Base-by-base conservation (phyloP, 2,113 vertebrate genomes). In the Pheucticus melanocephalus region DNA sequence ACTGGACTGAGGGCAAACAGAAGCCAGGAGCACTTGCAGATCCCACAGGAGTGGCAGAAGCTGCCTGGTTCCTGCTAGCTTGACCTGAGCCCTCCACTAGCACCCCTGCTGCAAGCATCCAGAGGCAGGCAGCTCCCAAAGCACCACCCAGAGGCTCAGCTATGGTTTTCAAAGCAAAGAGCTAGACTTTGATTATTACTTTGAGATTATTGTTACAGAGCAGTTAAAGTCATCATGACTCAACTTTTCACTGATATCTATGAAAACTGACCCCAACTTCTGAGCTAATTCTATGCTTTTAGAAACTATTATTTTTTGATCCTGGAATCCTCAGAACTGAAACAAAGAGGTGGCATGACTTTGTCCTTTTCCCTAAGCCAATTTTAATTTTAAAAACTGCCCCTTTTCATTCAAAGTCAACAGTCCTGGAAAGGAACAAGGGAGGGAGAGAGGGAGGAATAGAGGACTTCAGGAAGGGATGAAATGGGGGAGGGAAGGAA, bases 91-190 rank as follows among this genome's bases (percentile, higher is more conserved):
- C 40, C 54, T 59, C 39, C 0, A 0, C 4, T 45, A 80, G 35
- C 0, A 0, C 27, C 54, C 1, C 0, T 6, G 2, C 60, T 33
- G 30, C 40, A 39, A 72, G 68, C 66, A 68, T 50, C 60, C 70
- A 48, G 88, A 3, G 0, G 33, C 61, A 59, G 0, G 0, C 22
- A 35, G 31, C 57, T 83, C 57, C 77, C 72, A 45, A 81, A 78
- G 35, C 44, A 65, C 42, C 77, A 51, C 56, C 39, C 69, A 44
- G 69, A 37, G 50, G 14, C 64, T 66, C 33, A 50, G 70, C 47
- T 16, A 1, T 1, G 0, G 39, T 6, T 83, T 84, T 78, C 92
- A 94, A 75, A 84, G 80, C 39, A n/a, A 40, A 64, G 39, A 72
- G 10, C 18, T 37, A 44, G 25, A 10, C 69, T 86, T 95, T 59